phyloP scores from a whole-genome alignment of 1,140 invertebrate genomes.

The Brachionus plicatilis region DNA sequence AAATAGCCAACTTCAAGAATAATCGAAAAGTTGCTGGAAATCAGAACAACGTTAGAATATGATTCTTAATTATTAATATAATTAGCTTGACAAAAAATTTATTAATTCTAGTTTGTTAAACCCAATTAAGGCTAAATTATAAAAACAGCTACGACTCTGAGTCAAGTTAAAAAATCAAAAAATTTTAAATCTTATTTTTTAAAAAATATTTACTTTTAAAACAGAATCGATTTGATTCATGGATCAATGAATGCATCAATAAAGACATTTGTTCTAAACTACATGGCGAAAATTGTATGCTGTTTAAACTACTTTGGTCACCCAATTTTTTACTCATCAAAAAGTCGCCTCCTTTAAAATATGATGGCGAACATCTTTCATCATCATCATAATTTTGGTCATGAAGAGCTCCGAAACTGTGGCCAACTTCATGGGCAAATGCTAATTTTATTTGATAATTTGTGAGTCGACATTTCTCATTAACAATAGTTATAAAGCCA shows the following conservation, averaged over 20 bases:
- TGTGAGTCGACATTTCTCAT: constrained; percentile 94
- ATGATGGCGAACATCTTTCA: neutral
- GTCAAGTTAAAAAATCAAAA: too few relatives aligned
- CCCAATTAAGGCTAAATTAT: too few relatives aligned
- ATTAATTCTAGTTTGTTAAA: constrained; percentile 55
- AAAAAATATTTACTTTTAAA: constrained; percentile 54
- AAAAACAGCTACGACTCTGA: too few relatives aligned
- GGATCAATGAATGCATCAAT: constrained; percentile 61
- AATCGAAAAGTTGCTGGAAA: too few relatives aligned
- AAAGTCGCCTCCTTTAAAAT: constrained; percentile 44
- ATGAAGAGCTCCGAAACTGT: constrained; percentile 86
- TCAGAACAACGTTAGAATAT: too few relatives aligned
- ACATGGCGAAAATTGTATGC: constrained; percentile 86
- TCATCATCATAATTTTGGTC: constrained; percentile 69
- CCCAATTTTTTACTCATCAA: constrained; percentile 90
- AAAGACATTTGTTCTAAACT: constrained; percentile 59
- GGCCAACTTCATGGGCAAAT: constrained; percentile 95
- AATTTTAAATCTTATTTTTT: too few relatives aligned
- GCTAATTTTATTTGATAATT: constrained; percentile 94
- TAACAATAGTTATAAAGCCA: constrained; percentile 97
- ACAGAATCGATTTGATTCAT: neutral
- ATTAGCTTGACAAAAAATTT: neutral
- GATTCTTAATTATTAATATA: too few relatives aligned
- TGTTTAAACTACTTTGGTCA: constrained; percentile 83
- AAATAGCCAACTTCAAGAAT: too few relatives aligned